Conservation (phyloP, 2,797 vertebrate genomes). For the Poeciliopsis paucimaculata region DNA sequence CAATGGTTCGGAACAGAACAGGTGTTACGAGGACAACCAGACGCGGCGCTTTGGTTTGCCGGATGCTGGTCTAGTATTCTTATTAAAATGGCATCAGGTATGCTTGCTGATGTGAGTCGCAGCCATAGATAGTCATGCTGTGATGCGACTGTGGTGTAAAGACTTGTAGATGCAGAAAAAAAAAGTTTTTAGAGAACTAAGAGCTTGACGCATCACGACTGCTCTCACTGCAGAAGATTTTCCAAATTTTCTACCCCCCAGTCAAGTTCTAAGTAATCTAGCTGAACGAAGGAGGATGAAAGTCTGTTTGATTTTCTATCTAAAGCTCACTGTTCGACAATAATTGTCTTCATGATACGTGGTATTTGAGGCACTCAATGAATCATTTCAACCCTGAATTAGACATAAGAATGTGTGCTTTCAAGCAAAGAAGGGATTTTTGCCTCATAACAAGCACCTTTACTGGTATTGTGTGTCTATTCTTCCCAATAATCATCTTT, state of each 20-base stretch:
- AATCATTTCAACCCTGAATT: neutral
- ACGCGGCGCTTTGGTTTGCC: neutral
- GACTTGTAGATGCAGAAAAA: neutral
- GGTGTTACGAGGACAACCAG: neutral
- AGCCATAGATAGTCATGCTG: neutral
- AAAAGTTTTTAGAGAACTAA: neutral
- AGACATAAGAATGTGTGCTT: neutral
- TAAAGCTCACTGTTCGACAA: neutral
- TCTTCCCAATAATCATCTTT: conserved; percentile 7
- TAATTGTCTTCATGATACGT: neutral
- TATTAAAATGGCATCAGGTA: neutral
- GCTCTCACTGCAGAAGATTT: neutral
- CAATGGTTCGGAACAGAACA: neutral
- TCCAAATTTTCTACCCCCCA: neutral
- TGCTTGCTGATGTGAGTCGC: neutral
- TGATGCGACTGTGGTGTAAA: neutral
- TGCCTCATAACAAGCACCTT: neutral
- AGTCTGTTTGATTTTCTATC: neutral
- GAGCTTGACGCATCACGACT: neutral
- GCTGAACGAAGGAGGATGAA: neutral
- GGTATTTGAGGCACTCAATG: neutral
- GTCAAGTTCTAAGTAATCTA: neutral
- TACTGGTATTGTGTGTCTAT: neutral
- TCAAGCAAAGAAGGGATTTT: neutral
- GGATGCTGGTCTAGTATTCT: neutral